These are phyloP conservation scores for Drosophila quinaria DNA, from an alignment of 2,888 invertebrate genomes.

Conservation along the genomic window DNA sequence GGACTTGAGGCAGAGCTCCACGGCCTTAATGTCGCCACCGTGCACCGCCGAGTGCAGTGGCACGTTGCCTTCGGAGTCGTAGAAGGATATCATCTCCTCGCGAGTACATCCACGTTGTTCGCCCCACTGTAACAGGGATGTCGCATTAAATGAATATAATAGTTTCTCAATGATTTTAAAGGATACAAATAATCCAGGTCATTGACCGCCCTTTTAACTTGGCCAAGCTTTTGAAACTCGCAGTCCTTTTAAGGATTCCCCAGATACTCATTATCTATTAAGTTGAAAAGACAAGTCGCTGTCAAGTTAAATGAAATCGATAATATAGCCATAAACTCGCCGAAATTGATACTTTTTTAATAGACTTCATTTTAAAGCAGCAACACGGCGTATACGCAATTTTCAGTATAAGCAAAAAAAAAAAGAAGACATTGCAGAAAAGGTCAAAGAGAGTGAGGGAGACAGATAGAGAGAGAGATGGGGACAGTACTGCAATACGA, in stretches of 20 bases:
- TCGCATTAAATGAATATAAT: slow-evolving; percentile 54
- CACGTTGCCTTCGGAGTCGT: slow-evolving; percentile 95
- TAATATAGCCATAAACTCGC: slow-evolving; percentile 18
- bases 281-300: slow-evolving; percentile 10
- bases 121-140: slow-evolving; percentile 90
- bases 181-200: slow-evolving; percentile 31
- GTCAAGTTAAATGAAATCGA: slow-evolving; percentile 13
- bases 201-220: slow-evolving; percentile 40
- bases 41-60: slow-evolving; percentile 90
- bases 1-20: slow-evolving; percentile 93
- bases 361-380: slow-evolving; percentile 43
- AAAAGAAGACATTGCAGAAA: slow-evolving; percentile 38
- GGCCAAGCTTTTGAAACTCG: slow-evolving; percentile 50
- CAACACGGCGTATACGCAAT: slow-evolving; percentile 50
- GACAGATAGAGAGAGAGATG: background rate
- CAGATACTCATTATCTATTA: slow-evolving; percentile 17
- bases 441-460: slow-evolving; percentile 36
- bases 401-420: slow-evolving; percentile 25
- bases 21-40: slow-evolving; percentile 92
- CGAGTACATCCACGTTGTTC: slow-evolving; percentile 92
- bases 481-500: slow-evolving; percentile 40
- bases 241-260: slow-evolving; percentile 13
- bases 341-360: slow-evolving; percentile 67
- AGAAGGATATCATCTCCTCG: slow-evolving; percentile 93
- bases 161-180: background rate